Conservation (phyloP, 2,888 invertebrate genomes). For the Rhodophaea formosa region DNA sequence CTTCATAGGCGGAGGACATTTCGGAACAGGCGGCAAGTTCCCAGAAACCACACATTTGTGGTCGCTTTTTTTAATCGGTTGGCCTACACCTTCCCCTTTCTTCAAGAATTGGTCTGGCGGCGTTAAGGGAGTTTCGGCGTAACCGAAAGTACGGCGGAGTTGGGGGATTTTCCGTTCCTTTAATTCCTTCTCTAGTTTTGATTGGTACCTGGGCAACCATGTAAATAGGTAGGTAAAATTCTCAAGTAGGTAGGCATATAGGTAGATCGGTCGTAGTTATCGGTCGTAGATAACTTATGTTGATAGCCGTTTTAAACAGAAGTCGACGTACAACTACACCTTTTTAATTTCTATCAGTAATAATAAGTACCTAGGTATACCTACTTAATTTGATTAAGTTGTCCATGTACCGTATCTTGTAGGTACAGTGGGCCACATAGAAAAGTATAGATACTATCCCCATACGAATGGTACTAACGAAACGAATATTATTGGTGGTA, state of each 20-base stretch:
- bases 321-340: no score
- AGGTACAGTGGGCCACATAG: no score
- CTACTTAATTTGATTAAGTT: no score
- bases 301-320: no score
- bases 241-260: not conserved
- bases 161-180: slow-evolving; percentile 67
- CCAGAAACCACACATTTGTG: slow-evolving; percentile 62
- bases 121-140: slow-evolving; percentile 82
- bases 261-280: no score
- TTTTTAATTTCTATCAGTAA: no score
- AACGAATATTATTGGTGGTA: no score
- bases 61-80: slow-evolving; percentile 59
- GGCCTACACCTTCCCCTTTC: slow-evolving; percentile 80
- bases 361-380: no score
- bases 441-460: no score
- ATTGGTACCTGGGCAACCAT: slow-evolving; percentile 64
- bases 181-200: slow-evolving; percentile 71
- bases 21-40: slow-evolving; percentile 73
- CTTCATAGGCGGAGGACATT: slow-evolving; percentile 54
- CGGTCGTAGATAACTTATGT: no score
- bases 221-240: not conserved
- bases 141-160: slow-evolving; percentile 84
- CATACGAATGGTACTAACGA: no score
- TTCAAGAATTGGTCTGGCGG: slow-evolving; percentile 83
- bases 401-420: no score